Conservation (phyloP, 2,888 invertebrate genomes). For the Chrysolina oricalcia region DNA sequence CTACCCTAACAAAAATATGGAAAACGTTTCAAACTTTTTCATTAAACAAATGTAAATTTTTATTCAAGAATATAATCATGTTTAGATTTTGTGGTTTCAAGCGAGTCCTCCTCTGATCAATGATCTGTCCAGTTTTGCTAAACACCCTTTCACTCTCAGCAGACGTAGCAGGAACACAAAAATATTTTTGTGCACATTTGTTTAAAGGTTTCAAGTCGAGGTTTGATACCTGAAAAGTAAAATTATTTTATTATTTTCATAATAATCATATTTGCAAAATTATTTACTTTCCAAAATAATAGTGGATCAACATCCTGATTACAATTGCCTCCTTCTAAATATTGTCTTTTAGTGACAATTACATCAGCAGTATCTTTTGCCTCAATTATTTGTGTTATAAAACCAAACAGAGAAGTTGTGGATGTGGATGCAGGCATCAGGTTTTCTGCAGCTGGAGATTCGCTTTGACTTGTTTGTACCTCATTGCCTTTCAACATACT, state of each 20-base stretch:
- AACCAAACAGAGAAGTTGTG: constrained; percentile 1
- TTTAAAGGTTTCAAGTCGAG: constrained; percentile 32
- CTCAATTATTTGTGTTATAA: neutral
- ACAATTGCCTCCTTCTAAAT: too few species aligned
- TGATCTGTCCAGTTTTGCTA: too few species aligned
- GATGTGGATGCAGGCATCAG: constrained; percentile 5
- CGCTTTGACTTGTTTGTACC: constrained; percentile 1
- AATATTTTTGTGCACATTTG: constrained; percentile 32
- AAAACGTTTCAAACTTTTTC: too few species aligned
- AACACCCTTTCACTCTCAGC: too few species aligned
- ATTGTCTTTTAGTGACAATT: constrained; percentile 42
- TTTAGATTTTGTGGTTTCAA: too few species aligned
- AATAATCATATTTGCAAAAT: constrained; percentile 10
- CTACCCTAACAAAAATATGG: too few species aligned
- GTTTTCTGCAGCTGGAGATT: constrained; percentile 5
- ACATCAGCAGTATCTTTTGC: constrained; percentile 30
- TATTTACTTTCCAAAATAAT: constrained; percentile 39
- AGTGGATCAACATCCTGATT: too few species aligned
- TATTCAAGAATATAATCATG: too few species aligned
- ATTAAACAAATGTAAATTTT: too few species aligned
- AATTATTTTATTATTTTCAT: constrained; percentile 17
- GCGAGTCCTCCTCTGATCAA: too few species aligned
- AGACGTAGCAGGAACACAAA: constrained; percentile 43
- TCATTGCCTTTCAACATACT: constrained; percentile 9
- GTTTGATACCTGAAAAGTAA: constrained; percentile 29